Percentiles rank a stretch among this genome's conserved stretches.
Conservation (phyloP, 2,888 invertebrate species). For the Bursaphelenchus okinawaensis region DNA sequence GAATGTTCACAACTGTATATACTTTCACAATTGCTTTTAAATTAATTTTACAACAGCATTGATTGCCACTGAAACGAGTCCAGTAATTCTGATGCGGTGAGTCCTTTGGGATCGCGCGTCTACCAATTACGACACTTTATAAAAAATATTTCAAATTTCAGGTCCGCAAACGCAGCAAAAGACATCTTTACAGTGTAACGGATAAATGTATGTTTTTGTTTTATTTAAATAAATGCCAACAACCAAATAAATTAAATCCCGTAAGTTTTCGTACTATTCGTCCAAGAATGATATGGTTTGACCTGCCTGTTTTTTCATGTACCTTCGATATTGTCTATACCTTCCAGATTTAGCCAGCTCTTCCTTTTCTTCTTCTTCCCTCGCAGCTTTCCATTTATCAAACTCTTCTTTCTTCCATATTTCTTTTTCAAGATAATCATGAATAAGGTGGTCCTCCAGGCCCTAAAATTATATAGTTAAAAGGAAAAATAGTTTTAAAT, state of each 20-base stretch:
- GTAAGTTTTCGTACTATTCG: conserved; percentile 22
- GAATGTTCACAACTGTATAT: background rate
- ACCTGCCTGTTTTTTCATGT: conserved; percentile 81
- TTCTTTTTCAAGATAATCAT: conserved; percentile 71
- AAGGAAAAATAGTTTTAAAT: too few species aligned
- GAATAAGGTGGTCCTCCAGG: conserved; percentile 71
- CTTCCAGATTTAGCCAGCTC: conserved; percentile 78
- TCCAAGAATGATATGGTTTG: conserved; percentile 79
- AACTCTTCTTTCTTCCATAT: conserved; percentile 80
- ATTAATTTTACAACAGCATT: background rate
- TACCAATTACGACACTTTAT: background rate
- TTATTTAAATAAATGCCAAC: conserved; percentile 1
- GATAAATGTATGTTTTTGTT: conserved; percentile 4
- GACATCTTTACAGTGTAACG: background rate
- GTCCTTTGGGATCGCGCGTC: background rate
- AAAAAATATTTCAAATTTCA: background rate
- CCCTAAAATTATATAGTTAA: conserved; percentile 35
- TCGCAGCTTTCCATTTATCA: conserved; percentile 71
- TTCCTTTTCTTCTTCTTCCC: conserved; percentile 78
- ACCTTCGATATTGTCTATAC: conserved; percentile 81
- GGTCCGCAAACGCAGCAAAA: background rate
- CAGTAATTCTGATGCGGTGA: background rate
- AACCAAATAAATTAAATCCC: conserved; percentile 3
- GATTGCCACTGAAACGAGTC: background rate
- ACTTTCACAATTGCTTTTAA: too few species aligned